Conservation (phyloP, 2,888 invertebrate genomes). For the Endomychus coccineus region DNA sequence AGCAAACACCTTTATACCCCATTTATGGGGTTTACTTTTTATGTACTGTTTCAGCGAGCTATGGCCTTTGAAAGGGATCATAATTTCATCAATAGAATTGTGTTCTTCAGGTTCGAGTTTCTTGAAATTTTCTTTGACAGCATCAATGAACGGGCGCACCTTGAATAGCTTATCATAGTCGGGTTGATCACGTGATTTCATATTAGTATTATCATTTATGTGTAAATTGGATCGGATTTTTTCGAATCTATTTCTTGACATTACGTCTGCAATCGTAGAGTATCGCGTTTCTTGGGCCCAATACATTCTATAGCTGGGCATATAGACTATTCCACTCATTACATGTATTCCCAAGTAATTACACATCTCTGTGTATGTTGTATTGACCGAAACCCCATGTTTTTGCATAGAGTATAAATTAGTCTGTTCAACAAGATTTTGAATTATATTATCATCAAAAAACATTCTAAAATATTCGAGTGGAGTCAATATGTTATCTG, state of each 20-base stretch:
- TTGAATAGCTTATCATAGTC: slow-evolving; percentile 25
- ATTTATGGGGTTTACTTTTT: slow-evolving; percentile 26
- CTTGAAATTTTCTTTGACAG: slow-evolving; percentile 17
- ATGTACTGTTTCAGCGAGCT: slow-evolving; percentile 25
- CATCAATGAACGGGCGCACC: slow-evolving; percentile 21
- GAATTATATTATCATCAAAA: slow-evolving; percentile 19
- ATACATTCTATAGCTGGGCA: slow-evolving; percentile 25
- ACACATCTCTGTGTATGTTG: slow-evolving; percentile 20
- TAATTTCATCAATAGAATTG: slow-evolving; percentile 28
- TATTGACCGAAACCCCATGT: slow-evolving; percentile 18
- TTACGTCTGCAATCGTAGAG: slow-evolving; percentile 22
- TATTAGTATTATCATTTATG: slow-evolving; percentile 19
- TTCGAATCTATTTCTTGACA: slow-evolving; percentile 25
- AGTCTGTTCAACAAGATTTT: slow-evolving; percentile 19
- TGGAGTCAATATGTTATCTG: slow-evolving; percentile 12
- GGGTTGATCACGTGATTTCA: slow-evolving; percentile 8
- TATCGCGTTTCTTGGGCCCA: slow-evolving; percentile 23
- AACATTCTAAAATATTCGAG: slow-evolving; percentile 19
- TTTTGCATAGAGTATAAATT: slow-evolving; percentile 24
- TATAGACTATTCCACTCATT: slow-evolving; percentile 20
- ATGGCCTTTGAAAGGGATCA: slow-evolving; percentile 30
- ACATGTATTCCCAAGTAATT: slow-evolving; percentile 24
- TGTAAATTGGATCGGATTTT: slow-evolving; percentile 15
- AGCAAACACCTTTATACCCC: slow-evolving; percentile 28
- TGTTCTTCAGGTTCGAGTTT: slow-evolving; percentile 27